Base-by-base conservation (phyloP, 2,797 vertebrate species). In the Acanthiza pusilla region DNA sequence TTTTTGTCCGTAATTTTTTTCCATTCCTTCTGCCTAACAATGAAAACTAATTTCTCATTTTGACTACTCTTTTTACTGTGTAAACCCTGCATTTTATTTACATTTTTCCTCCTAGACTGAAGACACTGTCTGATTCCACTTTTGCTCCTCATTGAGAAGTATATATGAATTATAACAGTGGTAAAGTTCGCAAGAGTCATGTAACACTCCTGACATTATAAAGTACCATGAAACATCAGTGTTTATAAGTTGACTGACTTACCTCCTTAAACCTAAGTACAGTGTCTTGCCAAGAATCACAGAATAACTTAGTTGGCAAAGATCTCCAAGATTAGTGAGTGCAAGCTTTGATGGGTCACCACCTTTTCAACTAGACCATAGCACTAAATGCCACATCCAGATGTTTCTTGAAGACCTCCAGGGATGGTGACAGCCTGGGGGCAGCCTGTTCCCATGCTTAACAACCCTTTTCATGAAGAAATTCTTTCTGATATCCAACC, bases 71-170 rank as follows among this genome's bases (percentile, higher is more conserved):
- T n/a, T 65, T 85, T 90, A 57, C 21, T 70, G 26, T 50, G 22
- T 22, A 48, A 67, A 60, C 15, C 34, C 7, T 54, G 2, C 5
- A 40, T 51, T 70, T 81, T 54, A 38, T 60, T 82, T 34, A 65
- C 26, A 42, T n/a, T 78, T 88, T 78, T 27, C 9, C 10, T 72
- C 6, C 13, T 38, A 53, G 12, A 54, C 4, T 36, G 53, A 60
- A 75, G n/a, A 2, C 5, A 3, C 1, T 17, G 2, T 47, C 11
- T 16, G 4, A 77, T 53, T 7, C 8, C 4, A 36, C 3, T 2
- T 53, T 88, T 84, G 38, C 23, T 72, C 6, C 21, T 21, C 9
- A 29, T 5, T 53, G 10, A 61, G 19, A 61, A 75, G 9, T 11
- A 19, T 21, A 30, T 19, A 29, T 13, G 14, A 66, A 48, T 60